Evolutionary conservation across 2,113 vertebrate genomes (phyloP), one percentile per base, ranked within the genome.

Genomic region (Spea multiplicata): DNA sequence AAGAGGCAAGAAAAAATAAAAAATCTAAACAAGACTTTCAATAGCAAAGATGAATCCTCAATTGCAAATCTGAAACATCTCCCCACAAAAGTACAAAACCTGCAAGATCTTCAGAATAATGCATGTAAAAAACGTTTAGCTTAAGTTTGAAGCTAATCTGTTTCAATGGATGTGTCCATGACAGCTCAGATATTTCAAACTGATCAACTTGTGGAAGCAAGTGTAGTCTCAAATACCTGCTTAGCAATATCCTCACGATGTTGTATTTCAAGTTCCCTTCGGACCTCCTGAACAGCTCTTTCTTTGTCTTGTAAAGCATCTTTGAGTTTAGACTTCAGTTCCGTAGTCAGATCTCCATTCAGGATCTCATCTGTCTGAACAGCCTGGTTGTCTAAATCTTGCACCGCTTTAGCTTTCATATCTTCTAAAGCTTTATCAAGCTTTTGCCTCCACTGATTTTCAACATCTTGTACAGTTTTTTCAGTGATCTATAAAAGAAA

Each of bases 391-490:
- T 83, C 84, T n/a, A 72, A 77, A 79, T 30, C 61, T 86, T 52
- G 74, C 76, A 55, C 74, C 74, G 81, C 71, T 62, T 85, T 83
- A 86, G 7, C 30, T 83, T 82, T 89, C 3, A 49, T 47, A 73
- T 90, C 90, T 74, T 87, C 79, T 66, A 85, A 0, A 45, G 82
- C 83, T 3, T 85, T 83, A 71, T 93, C 90, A 79, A 95, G 82
- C 78, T 86, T 91, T 71, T 81, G 86, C 61, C 84, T 87, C 94
- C 95, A 96, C 49, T 89, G 86, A 81, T 80, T 88, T 86, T 95
- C 94, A 84, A 91, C 80, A 87, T 94, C 84, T 71, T 89, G 81
- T 81, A 86, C 80, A 66, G 82, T 78, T 75, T 81, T 84, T 46
- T 89, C 85, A 80, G 81, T 91, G 68, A 81, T 85, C 93, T 93